A percentile compares a stretch with the other conserved stretches of the same genome.
phyloP scores from a whole-genome alignment of 35 echinoderm and acorn worm species.

The Hemicentrotus pulcherrimus region DNA sequence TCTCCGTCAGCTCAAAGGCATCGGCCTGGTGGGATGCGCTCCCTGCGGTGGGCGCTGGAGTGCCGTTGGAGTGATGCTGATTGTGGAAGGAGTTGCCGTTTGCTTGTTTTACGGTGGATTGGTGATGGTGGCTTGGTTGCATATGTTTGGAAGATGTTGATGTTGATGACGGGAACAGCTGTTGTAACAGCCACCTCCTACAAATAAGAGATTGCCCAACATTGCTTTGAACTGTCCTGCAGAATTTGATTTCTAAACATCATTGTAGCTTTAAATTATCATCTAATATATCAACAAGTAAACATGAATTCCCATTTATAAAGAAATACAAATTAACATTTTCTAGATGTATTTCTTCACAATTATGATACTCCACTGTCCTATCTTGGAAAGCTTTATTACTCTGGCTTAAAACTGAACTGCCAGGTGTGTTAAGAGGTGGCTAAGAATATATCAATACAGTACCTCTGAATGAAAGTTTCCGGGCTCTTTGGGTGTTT shows the following conservation, averaged over 20 bases:
- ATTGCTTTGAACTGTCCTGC: no score
- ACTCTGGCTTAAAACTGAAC: no score
- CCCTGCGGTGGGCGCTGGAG: not conserved
- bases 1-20: slow-evolving; percentile 15
- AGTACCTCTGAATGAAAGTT: slow-evolving; percentile 87
- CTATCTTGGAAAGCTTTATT: no score
- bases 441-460: not conserved
- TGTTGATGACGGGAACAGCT: slow-evolving; percentile 6
- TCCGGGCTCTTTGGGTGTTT: slow-evolving; percentile 94
- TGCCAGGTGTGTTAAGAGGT: no score
- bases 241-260: no score
- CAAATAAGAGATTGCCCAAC: not conserved
- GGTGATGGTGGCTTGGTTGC: not conserved
- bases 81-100: slow-evolving; percentile 19
- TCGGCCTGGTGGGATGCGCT: not conserved
- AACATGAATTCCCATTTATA: no score
- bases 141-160: not conserved
- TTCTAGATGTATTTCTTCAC: no score
- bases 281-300: no score
- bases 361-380: no score
- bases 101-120: not conserved
- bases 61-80: not conserved
- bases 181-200: slow-evolving; percentile 52
- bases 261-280: no score
- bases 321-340: no score